Conservation (phyloP, 2,113 vertebrate species). For the Oxyruncus cristatus region DNA sequence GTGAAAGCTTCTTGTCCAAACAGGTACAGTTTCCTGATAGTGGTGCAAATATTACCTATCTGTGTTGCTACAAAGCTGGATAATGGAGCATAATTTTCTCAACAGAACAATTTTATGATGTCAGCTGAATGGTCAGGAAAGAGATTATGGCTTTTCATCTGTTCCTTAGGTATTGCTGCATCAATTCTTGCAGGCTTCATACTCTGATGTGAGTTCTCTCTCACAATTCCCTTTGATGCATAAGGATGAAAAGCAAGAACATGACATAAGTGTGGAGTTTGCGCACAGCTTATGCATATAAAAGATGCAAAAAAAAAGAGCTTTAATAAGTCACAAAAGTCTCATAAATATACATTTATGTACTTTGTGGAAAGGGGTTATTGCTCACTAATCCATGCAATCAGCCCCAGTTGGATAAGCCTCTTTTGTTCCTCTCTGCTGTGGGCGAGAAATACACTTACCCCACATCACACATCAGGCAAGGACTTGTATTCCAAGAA, state of each 20-base stretch:
- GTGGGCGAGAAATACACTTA: background rate
- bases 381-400: background rate
- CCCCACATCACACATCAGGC: background rate
- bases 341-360: background rate
- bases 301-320: background rate
- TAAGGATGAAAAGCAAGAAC: background rate
- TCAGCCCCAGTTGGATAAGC: background rate
- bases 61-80: background rate
- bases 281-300: background rate
- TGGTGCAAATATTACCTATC: background rate
- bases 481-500: background rate
- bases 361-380: background rate
- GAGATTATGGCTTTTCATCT: background rate
- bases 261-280: background rate
- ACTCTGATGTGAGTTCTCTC: background rate
- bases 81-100: background rate
- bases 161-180: background rate
- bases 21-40: background rate
- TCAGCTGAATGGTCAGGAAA: background rate
- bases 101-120: background rate
- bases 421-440: background rate
- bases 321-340: background rate
- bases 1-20: background rate
- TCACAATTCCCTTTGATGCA: background rate
- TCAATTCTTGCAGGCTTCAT: background rate